A percentile compares a stretch with the other conserved stretches of the same genome.
Conservation (phyloP, 2,797 vertebrate genomes). For the Enteromius mattozi region DNA sequence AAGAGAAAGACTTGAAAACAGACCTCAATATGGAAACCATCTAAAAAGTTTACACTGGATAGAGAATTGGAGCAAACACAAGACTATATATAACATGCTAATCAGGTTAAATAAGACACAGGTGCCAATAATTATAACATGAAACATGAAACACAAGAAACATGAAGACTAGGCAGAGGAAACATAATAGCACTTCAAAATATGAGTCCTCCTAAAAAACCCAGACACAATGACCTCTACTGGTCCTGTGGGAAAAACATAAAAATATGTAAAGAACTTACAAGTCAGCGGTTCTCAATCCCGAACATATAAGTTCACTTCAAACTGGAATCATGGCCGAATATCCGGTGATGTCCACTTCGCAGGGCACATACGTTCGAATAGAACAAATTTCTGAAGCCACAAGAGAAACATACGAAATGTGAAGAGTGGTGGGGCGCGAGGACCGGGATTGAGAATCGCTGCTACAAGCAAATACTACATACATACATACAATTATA, state of each 20-base stretch:
- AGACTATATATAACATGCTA: slow-evolving; percentile 7
- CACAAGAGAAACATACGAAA: too few relatives aligned
- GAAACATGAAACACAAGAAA: neutral
- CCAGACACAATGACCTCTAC: neutral
- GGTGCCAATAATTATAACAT: slow-evolving; percentile 1
- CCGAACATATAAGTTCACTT: too few relatives aligned
- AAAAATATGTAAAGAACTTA: too few relatives aligned
- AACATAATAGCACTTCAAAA: neutral
- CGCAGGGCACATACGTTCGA: too few relatives aligned
- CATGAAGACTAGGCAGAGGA: neutral
- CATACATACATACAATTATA: neutral
- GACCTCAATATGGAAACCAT: slow-evolving; percentile 31
- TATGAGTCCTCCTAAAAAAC: slow-evolving; percentile 4
- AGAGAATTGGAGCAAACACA: neutral
- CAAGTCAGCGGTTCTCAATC: too few relatives aligned
- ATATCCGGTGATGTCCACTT: too few relatives aligned
- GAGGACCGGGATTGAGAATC: too few relatives aligned
- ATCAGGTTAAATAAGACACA: slow-evolving; percentile 22
- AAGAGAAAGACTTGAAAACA: neutral
- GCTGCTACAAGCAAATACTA: neutral
- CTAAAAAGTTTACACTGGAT: slow-evolving; percentile 1
- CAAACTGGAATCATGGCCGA: too few relatives aligned
- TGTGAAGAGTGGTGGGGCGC: too few relatives aligned
- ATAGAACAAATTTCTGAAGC: too few relatives aligned
- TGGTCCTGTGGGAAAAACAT: neutral